Conservation (phyloP, 2,113 vertebrate genomes). For the Helogale parvula region DNA sequence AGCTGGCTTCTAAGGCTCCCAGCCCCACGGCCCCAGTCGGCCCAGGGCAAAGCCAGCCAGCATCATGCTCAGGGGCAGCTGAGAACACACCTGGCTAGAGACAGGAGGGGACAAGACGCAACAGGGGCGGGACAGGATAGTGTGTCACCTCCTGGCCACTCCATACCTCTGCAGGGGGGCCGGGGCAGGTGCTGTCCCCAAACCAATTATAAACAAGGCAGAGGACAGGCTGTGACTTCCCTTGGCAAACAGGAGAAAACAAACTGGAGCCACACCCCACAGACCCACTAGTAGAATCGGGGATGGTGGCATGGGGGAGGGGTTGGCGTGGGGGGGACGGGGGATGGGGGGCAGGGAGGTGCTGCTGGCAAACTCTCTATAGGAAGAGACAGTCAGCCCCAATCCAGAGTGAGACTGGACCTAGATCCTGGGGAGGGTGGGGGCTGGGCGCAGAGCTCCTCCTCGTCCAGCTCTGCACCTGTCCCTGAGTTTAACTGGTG, state of each 20-base stretch:
- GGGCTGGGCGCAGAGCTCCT: neutral
- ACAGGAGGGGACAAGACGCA: neutral
- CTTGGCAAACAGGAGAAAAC: constrained; percentile 63
- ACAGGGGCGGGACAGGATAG: constrained; percentile 38
- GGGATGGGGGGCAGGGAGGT: neutral
- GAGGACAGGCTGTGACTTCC: constrained; percentile 79
- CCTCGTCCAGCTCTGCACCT: neutral
- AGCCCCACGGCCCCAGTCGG: neutral
- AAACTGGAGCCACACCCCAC: neutral
- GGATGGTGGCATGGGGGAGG: neutral
- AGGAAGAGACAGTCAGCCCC: neutral
- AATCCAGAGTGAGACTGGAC: neutral
- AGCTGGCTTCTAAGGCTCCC: neutral
- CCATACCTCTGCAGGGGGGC: constrained; percentile 30
- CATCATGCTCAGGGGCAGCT: neutral
- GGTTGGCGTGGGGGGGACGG: fast-evolving
- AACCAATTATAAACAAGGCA: constrained; percentile 76
- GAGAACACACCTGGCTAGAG: constrained; percentile 40
- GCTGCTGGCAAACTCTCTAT: neutral
- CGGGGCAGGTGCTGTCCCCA: constrained; percentile 81
- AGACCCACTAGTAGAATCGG: neutral
- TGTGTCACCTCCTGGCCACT: constrained; percentile 66
- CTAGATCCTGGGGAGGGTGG: neutral
- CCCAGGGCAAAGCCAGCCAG: neutral
- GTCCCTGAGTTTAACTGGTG: neutral